These are phyloP conservation scores for Porites lobata DNA, from an alignment of 92 coral and sea anemone genomes.

Conservation along the genomic window DNA sequence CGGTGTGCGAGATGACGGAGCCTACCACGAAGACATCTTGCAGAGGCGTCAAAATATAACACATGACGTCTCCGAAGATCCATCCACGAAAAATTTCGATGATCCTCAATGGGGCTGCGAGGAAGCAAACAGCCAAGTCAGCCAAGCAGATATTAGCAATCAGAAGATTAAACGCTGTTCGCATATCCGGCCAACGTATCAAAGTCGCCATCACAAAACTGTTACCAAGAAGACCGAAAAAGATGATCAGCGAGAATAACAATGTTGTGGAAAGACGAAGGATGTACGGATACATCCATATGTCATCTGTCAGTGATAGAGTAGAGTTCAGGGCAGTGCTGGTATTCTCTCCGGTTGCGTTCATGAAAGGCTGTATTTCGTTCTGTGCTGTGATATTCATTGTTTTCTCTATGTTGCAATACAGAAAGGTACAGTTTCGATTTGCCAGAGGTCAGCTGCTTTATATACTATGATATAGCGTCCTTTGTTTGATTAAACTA, in stretches of 20 bases:
- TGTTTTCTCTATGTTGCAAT: too few relatives aligned
- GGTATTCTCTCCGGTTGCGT: too few relatives aligned
- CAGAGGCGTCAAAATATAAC: not conserved
- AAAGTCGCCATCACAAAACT: conserved; percentile 60
- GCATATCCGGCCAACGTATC: conserved; percentile 2
- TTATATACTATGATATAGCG: too few relatives aligned
- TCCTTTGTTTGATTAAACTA: too few relatives aligned
- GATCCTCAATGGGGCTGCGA: conserved; percentile 67
- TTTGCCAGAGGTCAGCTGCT: too few relatives aligned
- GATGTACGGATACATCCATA: not conserved
- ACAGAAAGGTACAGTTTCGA: too few relatives aligned
- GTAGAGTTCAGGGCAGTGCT: too few relatives aligned
- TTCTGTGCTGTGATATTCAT: too few relatives aligned
- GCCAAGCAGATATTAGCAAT: conserved; percentile 71
- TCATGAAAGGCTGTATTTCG: too few relatives aligned
- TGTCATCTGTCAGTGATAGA: too few relatives aligned
- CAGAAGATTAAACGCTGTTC: conserved; percentile 65
- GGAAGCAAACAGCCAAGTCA: conserved; percentile 60
- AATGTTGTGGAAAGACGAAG: not conserved
- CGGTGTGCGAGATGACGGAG: not conserved
- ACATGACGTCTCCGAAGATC: conserved; percentile 17
- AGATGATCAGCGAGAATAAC: conserved; percentile 53
- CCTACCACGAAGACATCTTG: too few relatives aligned
- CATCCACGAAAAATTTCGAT: conserved; percentile 63
- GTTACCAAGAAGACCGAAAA: conserved; percentile 64